These are phyloP conservation scores for Apis mellifera DNA, from an alignment of 1,140 invertebrate species.

Conservation along the genomic window DNA sequence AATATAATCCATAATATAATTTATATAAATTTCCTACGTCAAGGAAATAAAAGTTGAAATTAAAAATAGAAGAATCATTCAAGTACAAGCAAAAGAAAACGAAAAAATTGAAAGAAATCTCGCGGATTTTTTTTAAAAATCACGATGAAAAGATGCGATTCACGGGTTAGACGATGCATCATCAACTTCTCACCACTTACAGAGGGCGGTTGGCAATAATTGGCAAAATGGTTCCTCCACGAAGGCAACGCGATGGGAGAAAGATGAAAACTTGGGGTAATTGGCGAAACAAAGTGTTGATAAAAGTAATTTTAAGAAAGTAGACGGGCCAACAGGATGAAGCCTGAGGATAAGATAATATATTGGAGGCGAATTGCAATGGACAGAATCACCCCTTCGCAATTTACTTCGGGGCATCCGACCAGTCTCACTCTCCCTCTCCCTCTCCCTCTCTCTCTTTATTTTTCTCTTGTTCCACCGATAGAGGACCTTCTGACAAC, in stretches of 20 bases:
- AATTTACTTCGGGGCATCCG: conserved; percentile 58
- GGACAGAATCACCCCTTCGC: conserved; percentile 65
- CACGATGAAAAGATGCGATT: too few relatives aligned
- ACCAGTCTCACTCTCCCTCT: conserved; percentile 15
- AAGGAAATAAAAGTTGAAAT: too few relatives aligned
- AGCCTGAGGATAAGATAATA: conserved; percentile 39
- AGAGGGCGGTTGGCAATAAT: neutral
- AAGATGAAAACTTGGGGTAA: conserved; percentile 46
- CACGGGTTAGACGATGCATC: too few relatives aligned
- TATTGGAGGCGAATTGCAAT: conserved; percentile 60
- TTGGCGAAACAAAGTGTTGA: conserved; percentile 59
- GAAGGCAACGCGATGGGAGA: neutral
- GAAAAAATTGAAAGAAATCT: too few relatives aligned
- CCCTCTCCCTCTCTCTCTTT: conserved; percentile 6
- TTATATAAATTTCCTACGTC: too few relatives aligned
- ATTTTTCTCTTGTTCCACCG: conserved; percentile 44
- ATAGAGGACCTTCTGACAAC: conserved; percentile 38
- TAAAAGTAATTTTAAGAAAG: conserved; percentile 52
- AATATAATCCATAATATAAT: too few relatives aligned
- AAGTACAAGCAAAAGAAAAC: too few relatives aligned
- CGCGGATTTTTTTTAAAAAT: too few relatives aligned
- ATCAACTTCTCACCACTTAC: too few relatives aligned
- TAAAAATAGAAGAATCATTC: too few relatives aligned
- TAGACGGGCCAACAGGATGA: conserved; percentile 7
- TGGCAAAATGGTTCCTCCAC: neutral